A percentile compares a stretch with the other conserved stretches of the same genome.
phyloP scores from a whole-genome alignment of 2,797 vertebrate genomes.

The Alectoris magna region DNA sequence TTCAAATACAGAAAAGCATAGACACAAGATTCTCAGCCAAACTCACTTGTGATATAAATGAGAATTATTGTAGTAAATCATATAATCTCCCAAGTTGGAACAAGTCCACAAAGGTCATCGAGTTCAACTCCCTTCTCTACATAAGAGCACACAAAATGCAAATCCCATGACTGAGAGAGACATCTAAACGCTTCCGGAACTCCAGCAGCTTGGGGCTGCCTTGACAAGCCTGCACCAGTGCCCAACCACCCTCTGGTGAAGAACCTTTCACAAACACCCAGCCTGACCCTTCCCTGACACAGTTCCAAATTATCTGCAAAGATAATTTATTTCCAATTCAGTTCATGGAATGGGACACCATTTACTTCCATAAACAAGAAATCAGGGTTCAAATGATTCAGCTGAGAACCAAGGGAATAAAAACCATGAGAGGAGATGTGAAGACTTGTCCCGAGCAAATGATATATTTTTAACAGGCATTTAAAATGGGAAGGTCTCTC shows the following conservation, averaged over 20 bases:
- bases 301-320: not conserved
- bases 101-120: not conserved
- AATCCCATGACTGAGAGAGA: not conserved
- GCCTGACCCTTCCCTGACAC: not conserved
- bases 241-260: not conserved
- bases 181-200: not conserved
- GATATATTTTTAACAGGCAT: rapidly evolving
- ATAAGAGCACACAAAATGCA: not conserved
- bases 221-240: not conserved
- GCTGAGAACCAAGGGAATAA: not conserved
- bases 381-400: not conserved
- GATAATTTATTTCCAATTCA: not conserved
- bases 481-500: not conserved
- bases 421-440: not conserved
- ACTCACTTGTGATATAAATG: not conserved
- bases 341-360: not conserved
- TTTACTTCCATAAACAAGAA: not conserved
- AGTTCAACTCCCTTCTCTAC: not conserved
- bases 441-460: not conserved
- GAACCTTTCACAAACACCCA: not conserved
- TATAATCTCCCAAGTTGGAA: not conserved
- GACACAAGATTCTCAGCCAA: not conserved
- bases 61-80: not conserved
- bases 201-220: not conserved
- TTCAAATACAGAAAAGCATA: not conserved